Evolutionary conservation across 2,113 vertebrate genomes (phyloP), one percentile per base, ranked within the genome.

Genomic region (Vulpes lagopus): DNA sequence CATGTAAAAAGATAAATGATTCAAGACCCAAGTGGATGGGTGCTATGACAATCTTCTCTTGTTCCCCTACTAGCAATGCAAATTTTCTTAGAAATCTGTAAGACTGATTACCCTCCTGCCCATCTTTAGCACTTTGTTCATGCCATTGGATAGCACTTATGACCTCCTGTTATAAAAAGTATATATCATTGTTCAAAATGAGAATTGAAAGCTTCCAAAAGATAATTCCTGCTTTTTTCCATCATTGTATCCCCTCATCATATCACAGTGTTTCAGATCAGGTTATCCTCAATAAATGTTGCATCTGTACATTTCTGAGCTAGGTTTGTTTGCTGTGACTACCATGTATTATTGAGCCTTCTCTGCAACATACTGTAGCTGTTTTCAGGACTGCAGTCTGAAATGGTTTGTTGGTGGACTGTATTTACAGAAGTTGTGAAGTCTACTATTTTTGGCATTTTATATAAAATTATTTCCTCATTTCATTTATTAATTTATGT

Each of bases 251-350:
- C 20, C 12, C 7, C 19, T 82, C 19, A 43, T 94, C 49, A 17
- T 49, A 32, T 51, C 57, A 86, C 16, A 89, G 1, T 89, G 60
- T 92, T 95, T 74, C 38, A 60, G 74, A 23, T 69, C 27, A 80
- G 20, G 43, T 92, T 55, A 81, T 93, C 95, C 35, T 94, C 19
- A 80, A 23, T 23, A 55, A 69, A 27, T 5, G 12, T 49, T 96
- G 43, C 23, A 30, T 51, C 35, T 89, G 76, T 57, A 23, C 53
- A 22, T 95, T 76, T 97, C 76, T 85, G 62, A 91, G 51, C 73
- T 74, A 49, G 35, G 32, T 35, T 25, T 80, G 2, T 59, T 27
- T 85, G 25, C 22, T n/a, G 10, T 88, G n/a, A 49, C 53, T 23
- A 32, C 2, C 3, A 60, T 17, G 17, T 23, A 30, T 35, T 23